Conservation (phyloP, 2,797 vertebrate species). For the Lutra lutra region DNA sequence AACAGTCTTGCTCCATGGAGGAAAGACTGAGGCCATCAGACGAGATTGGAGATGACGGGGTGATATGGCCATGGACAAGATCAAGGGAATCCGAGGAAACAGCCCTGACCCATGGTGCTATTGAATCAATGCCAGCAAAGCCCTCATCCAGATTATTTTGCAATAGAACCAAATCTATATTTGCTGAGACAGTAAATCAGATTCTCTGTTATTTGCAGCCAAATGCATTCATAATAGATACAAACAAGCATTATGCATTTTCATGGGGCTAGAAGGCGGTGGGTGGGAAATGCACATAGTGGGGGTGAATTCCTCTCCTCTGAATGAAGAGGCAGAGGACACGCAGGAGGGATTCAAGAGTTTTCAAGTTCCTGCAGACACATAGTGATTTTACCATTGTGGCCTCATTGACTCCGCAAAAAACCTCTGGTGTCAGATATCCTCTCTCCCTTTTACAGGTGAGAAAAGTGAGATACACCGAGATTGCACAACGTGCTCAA, state of each 20-base stretch:
- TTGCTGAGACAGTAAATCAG: neutral
- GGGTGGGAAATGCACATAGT: neutral
- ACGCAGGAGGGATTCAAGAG: neutral
- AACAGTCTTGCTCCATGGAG: neutral
- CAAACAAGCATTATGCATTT: neutral
- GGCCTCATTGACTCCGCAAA: neutral
- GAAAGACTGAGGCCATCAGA: neutral
- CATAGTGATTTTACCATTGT: neutral
- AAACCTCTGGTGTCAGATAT: neutral
- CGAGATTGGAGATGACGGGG: fast-evolving
- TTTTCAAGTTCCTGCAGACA: neutral
- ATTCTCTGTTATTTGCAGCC: neutral
- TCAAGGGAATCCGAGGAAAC: neutral
- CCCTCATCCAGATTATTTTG: neutral
- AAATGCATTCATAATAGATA: neutral
- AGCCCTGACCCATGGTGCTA: neutral
- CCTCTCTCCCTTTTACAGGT: neutral
- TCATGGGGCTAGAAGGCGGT: neutral
- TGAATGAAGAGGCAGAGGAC: neutral
- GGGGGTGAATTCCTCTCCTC: neutral
- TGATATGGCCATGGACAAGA: neutral
- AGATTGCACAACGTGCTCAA: neutral
- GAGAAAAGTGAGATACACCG: neutral
- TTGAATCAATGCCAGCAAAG: neutral
- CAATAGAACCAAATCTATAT: neutral